phyloP scores from a whole-genome alignment of 1,140 invertebrate genomes.

The Drosophila rhopaloa region DNA sequence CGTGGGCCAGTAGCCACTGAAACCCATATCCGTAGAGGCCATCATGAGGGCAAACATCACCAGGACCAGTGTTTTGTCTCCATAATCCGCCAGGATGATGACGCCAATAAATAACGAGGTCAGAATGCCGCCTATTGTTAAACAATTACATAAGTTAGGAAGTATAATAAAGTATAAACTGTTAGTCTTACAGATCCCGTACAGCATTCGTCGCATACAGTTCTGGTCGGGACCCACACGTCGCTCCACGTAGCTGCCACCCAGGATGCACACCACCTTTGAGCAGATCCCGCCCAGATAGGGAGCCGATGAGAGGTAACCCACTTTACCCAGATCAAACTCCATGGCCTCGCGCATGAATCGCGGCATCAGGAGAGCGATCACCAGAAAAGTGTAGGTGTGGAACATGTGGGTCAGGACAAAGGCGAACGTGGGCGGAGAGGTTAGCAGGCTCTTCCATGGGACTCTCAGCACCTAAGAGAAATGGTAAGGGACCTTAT shows the following conservation, averaged over 20 bases:
- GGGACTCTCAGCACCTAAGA: slow-evolving; percentile 44
- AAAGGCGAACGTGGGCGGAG: slow-evolving; percentile 60
- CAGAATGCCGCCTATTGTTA: slow-evolving; percentile 39
- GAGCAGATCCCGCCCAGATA: slow-evolving; percentile 64
- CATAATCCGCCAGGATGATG: slow-evolving; percentile 52
- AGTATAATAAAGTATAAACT: neutral
- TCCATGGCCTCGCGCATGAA: slow-evolving; percentile 75
- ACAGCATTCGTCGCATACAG: slow-evolving; percentile 59
- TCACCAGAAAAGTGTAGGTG: slow-evolving; percentile 62
- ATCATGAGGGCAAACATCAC: slow-evolving; percentile 59
- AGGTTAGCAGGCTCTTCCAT: slow-evolving; percentile 61
- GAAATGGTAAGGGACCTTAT: too few relatives aligned
- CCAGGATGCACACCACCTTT: slow-evolving; percentile 59
- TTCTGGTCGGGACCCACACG: slow-evolving; percentile 30
- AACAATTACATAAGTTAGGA: too few relatives aligned
- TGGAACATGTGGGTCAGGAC: slow-evolving; percentile 75
- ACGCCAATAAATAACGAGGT: slow-evolving; percentile 34
- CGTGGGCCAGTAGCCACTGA: slow-evolving; percentile 75
- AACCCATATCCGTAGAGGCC: slow-evolving; percentile 60
- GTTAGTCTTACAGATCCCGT: slow-evolving; percentile 55
- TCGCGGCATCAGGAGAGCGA: slow-evolving; percentile 58
- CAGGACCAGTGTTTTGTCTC: slow-evolving; percentile 51
- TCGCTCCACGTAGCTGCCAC: slow-evolving; percentile 55
- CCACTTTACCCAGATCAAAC: slow-evolving; percentile 59
- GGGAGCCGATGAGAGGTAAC: slow-evolving; percentile 58